Evolutionary conservation across 2,113 vertebrate species (phyloP).

Genomic region (Hemiprocne comata): DNA sequence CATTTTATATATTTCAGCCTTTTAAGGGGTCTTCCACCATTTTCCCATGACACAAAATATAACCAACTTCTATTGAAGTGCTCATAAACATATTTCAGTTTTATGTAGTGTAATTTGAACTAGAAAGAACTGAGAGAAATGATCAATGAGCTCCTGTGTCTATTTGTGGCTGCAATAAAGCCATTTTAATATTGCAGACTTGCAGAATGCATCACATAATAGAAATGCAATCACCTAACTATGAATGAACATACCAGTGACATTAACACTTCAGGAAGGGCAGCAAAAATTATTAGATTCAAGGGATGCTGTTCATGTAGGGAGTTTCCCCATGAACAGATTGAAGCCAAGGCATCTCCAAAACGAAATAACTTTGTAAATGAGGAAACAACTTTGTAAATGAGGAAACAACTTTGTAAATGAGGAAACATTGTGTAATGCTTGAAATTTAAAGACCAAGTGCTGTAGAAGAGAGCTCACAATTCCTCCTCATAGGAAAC

Average conservation of each 20-base stretch:
- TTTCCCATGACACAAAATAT: conserved; percentile 21
- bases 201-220: background rate
- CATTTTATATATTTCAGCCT: conserved; percentile 51
- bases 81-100: conserved; percentile 51
- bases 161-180: conserved; percentile 63
- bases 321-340: background rate
- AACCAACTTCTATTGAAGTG: conserved; percentile 1
- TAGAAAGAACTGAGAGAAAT: conserved; percentile 1
- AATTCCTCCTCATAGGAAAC: background rate
- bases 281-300: conserved; percentile 25
- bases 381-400: background rate
- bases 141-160: conserved; percentile 34
- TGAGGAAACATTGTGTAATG: background rate
- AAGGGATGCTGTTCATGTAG: background rate
- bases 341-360: conserved; percentile 3
- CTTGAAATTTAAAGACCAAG: background rate
- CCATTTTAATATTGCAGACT: conserved; percentile 36
- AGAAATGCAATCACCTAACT: background rate
- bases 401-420: background rate
- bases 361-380: background rate
- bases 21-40: conserved; percentile 23
- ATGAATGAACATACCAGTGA: conserved; percentile 6
- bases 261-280: conserved; percentile 25
- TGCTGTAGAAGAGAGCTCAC: background rate
- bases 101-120: conserved; percentile 46